A percentile compares a stretch with the other conserved stretches of the same genome.
Conservation (phyloP, 1,140 invertebrate species). For the Micrasema minimum region DNA sequence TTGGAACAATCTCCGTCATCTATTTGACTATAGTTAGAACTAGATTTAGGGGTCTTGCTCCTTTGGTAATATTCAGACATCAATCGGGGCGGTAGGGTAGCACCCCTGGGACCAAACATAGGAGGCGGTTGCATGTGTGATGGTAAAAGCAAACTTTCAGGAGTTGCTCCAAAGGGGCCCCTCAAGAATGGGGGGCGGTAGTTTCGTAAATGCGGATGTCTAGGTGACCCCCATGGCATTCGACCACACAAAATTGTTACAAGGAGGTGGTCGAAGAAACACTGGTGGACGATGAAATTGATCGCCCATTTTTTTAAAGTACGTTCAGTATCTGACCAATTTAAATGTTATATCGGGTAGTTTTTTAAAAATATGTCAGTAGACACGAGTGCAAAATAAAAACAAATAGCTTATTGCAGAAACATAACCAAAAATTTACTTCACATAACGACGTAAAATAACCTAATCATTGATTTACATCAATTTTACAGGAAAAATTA, state of each 20-base stretch:
- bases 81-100: slow-evolving; percentile 57
- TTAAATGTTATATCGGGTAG: too few species aligned
- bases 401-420: too few species aligned
- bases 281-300: slow-evolving; percentile 20
- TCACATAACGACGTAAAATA: too few species aligned
- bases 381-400: too few species aligned
- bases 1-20: slow-evolving; percentile 51
- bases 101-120: slow-evolving; percentile 60
- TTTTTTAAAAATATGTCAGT: too few species aligned
- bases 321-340: too few species aligned
- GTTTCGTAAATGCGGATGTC: neutral
- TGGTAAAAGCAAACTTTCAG: slow-evolving; percentile 51
- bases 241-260: slow-evolving; percentile 24
- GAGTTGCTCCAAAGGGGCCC: slow-evolving; percentile 58
- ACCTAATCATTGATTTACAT: too few species aligned
- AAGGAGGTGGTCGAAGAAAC: slow-evolving; percentile 19
- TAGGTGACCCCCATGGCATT: slow-evolving; percentile 31
- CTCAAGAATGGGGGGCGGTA: slow-evolving; percentile 53
- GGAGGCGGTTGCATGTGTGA: slow-evolving; percentile 58
- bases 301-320: slow-evolving; percentile 3
- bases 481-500: too few species aligned
- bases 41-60: neutral
- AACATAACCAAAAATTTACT: too few species aligned
- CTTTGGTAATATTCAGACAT: slow-evolving; percentile 38
- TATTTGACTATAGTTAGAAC: slow-evolving; percentile 31